Evolutionary conservation across 2,888 invertebrate species (phyloP).

Genomic region (Clistopyga incitator): DNA sequence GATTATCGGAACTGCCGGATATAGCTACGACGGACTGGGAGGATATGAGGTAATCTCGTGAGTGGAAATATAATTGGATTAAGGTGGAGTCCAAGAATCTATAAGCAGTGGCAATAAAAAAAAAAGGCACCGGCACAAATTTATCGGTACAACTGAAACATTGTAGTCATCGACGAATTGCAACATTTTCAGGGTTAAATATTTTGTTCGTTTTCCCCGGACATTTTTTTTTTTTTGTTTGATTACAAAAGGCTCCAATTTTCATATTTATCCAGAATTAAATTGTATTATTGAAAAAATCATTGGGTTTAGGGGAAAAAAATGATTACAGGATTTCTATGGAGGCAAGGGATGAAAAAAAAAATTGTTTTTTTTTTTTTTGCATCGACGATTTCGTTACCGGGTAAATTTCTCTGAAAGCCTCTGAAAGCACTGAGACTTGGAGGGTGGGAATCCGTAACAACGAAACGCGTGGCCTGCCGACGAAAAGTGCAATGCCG

Average conservation of each 20-base stretch:
- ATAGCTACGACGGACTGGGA: slow-evolving; percentile 34
- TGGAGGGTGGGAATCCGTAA: slow-evolving; percentile 27
- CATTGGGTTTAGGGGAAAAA: not conserved
- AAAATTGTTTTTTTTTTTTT: not conserved
- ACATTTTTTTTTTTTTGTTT: no score
- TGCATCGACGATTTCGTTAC: not conserved
- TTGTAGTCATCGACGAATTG: not conserved
- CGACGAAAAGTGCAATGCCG: slow-evolving; percentile 26
- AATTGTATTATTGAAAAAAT: no score
- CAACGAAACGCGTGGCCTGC: slow-evolving; percentile 22
- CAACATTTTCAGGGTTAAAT: not conserved
- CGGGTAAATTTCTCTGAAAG: slow-evolving; percentile 1
- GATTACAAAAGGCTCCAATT: not conserved
- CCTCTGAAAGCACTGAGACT: not conserved
- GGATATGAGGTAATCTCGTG: slow-evolving; percentile 61
- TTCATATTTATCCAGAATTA: not conserved
- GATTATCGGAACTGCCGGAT: slow-evolving; percentile 50
- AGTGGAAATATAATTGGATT: slow-evolving; percentile 66
- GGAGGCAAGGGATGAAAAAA: not conserved
- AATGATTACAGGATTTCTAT: not conserved
- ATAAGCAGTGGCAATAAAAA: slow-evolving; percentile 39
- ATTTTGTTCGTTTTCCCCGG: no score
- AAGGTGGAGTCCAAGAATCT: slow-evolving; percentile 58
- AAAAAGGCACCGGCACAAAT: slow-evolving; percentile 25
- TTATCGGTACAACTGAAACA: not conserved